These are phyloP conservation scores for Caracal caracal DNA, from an alignment of 2,113 vertebrate species.

Conservation along the genomic window DNA sequence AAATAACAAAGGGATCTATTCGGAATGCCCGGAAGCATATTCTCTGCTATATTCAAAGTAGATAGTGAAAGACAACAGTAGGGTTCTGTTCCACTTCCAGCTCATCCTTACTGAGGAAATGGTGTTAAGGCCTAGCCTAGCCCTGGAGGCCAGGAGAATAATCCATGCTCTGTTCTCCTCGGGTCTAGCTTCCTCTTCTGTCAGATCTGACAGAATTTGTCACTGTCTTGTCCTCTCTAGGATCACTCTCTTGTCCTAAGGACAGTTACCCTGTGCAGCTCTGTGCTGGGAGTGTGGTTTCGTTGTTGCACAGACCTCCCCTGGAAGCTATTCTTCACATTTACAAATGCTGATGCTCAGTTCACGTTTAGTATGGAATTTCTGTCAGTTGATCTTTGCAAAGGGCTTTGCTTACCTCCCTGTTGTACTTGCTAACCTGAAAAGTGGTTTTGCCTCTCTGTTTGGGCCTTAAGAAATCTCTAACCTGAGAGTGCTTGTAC, in stretches of 20 bases:
- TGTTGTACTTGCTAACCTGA: not conserved
- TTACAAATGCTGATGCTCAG: not conserved
- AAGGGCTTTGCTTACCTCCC: not conserved
- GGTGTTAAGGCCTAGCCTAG: not conserved
- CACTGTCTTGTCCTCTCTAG: no score
- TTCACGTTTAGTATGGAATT: not conserved
- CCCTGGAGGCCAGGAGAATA: fast-evolving
- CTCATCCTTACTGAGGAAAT: not conserved
- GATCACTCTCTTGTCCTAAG: not conserved
- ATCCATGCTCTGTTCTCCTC: not conserved
- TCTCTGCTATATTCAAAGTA: not conserved
- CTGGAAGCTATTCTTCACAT: not conserved
- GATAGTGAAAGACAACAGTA: not conserved
- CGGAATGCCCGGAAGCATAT: not conserved
- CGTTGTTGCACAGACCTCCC: not conserved
- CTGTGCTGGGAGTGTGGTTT: not conserved
- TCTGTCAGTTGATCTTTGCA: not conserved
- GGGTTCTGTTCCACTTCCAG: not conserved
- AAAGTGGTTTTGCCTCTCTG: not conserved
- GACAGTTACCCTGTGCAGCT: not conserved
- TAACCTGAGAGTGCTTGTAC: not conserved
- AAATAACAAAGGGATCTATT: not conserved
- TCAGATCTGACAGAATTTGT: not conserved
- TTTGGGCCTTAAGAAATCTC: not conserved
- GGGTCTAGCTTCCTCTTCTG: not conserved